phyloP scores from a whole-genome alignment of 2,113 vertebrate genomes.

The Muntiacus muntjak region DNA sequence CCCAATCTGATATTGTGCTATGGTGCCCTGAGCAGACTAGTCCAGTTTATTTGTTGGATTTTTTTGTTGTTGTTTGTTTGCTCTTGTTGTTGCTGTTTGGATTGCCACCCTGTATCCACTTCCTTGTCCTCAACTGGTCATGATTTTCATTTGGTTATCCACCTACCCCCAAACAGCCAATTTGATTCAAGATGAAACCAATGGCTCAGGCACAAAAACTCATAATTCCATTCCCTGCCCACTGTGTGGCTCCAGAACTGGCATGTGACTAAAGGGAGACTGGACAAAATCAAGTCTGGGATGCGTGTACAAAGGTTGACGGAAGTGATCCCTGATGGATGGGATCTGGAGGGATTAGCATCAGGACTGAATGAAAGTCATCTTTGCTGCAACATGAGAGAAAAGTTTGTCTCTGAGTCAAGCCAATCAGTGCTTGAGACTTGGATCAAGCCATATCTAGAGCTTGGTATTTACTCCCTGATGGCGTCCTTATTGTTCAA shows the following conservation, averaged over 20 bases:
- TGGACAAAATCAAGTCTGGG: not conserved
- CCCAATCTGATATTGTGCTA: not conserved
- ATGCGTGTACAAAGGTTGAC: not conserved
- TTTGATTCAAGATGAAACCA: not conserved
- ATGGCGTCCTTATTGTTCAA: conserved; percentile 26
- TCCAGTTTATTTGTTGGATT: not conserved
- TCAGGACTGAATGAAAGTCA: not conserved
- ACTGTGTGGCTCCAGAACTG: not conserved
- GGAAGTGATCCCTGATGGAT: not conserved
- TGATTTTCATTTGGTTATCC: not conserved
- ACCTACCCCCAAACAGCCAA: not conserved
- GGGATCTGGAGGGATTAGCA: not conserved
- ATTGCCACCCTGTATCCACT: not conserved
- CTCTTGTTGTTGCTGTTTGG: not conserved
- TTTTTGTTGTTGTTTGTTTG: not conserved
- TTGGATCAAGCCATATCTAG: not conserved
- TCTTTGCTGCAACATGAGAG: not conserved
- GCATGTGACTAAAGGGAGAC: not conserved
- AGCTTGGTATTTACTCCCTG: not conserved
- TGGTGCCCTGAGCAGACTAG: not conserved
- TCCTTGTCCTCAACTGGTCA: not conserved
- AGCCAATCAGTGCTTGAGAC: not conserved
- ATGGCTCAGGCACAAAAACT: not conserved
- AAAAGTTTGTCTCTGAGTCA: not conserved
- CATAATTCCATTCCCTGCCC: not conserved